These are phyloP conservation scores for Ciconia nigra DNA, from an alignment of 2,797 vertebrate genomes.

Conservation along the genomic window DNA sequence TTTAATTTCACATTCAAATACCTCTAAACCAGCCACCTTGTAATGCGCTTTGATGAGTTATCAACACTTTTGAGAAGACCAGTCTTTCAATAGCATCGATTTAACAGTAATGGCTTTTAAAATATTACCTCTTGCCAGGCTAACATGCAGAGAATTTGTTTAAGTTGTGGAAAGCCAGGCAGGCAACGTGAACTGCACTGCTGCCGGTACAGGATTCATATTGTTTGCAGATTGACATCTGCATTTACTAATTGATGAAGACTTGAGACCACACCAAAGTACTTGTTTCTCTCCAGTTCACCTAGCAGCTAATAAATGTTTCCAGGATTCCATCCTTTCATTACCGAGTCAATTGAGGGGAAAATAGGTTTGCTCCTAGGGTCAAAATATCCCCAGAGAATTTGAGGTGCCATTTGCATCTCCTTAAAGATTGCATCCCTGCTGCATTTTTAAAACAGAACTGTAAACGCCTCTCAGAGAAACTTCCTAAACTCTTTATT, in stretches of 20 bases:
- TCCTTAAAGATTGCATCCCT: background rate
- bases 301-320: background rate
- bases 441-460: background rate
- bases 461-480: background rate
- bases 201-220: background rate
- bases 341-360: background rate
- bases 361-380: constrained; percentile 9
- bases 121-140: background rate
- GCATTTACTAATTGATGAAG: constrained; percentile 20
- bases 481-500: background rate
- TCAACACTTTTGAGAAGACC: background rate
- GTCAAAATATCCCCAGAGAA: background rate
- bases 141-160: background rate
- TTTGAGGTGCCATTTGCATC: background rate
- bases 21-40: background rate
- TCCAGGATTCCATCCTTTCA: background rate
- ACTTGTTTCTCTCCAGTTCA: background rate
- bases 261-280: background rate
- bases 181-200: background rate
- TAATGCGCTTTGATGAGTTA: constrained; percentile 18
- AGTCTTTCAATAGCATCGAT: constrained; percentile 11
- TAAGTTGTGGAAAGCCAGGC: background rate
- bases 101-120: constrained; percentile 26
- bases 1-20: constrained; percentile 12
- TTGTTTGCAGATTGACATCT: background rate